Percentiles rank a stretch among this genome's conserved stretches.
These are phyloP conservation scores for Micrasema minimum DNA, from an alignment of 1,140 invertebrate genomes.

Conservation along the genomic window DNA sequence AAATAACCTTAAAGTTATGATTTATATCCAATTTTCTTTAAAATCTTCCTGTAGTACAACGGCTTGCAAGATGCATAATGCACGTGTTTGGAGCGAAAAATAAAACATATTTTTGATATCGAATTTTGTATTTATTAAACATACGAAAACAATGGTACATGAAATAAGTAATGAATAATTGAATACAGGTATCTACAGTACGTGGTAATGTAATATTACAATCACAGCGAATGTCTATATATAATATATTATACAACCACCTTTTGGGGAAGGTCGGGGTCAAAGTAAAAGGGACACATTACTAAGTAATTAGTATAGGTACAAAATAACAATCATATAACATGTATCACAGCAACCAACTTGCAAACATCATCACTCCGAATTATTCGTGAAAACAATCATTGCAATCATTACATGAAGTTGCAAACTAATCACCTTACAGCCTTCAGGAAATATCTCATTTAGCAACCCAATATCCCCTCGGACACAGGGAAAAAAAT, in stretches of 20 bases:
- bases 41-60: too few relatives aligned
- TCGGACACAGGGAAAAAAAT: too few relatives aligned
- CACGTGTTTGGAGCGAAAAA: too few relatives aligned
- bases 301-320: constrained; percentile 16
- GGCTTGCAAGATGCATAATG: too few relatives aligned
- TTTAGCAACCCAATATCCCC: too few relatives aligned
- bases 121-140: constrained; percentile 46
- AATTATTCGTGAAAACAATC: background rate
- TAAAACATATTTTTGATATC: constrained; percentile 20
- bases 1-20: too few relatives aligned
- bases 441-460: background rate
- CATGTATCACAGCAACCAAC: constrained; percentile 50
- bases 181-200: constrained; percentile 27
- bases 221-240: constrained; percentile 47
- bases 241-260: too few relatives aligned
- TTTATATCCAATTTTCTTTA: too few relatives aligned
- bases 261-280: constrained; percentile 13
- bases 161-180: constrained; percentile 17
- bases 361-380: background rate
- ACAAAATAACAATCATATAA: constrained; percentile 44
- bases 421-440: background rate
- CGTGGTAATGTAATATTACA: constrained; percentile 46
- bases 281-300: constrained; percentile 13
- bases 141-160: constrained; percentile 43
- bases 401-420: background rate